Percentiles rank a stretch among this genome's conserved stretches.
Evolutionary conservation across 2,888 invertebrate genomes (phyloP).

Genomic region (Lottia gigantea): DNA sequence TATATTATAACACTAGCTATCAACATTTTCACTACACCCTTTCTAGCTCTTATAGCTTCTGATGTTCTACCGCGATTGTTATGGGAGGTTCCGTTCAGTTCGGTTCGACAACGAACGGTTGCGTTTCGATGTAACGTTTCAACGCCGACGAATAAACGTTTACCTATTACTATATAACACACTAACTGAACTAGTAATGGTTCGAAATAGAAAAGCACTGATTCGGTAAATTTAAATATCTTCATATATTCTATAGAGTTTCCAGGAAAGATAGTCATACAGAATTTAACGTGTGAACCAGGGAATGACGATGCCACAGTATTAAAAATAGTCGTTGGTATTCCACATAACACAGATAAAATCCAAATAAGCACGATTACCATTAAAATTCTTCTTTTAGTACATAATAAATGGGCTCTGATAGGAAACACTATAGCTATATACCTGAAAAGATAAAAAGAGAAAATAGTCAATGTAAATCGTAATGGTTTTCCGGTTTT

Average conservation of each 20-base stretch:
- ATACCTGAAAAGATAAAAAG: constrained; percentile 59
- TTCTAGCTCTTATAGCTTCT: constrained; percentile 61
- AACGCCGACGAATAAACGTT: constrained; percentile 62
- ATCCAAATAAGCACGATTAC: constrained; percentile 65
- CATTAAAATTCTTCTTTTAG: constrained; percentile 56
- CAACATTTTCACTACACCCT: constrained; percentile 70
- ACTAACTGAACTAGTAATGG: constrained; percentile 66
- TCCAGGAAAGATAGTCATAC: constrained; percentile 55
- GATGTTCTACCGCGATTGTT: constrained; percentile 33
- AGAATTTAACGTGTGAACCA: constrained; percentile 47
- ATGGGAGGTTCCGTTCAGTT: constrained; percentile 31
- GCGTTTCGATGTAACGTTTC: constrained; percentile 54
- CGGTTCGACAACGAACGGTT: constrained; percentile 36
- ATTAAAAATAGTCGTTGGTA: constrained; percentile 64
- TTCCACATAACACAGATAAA: constrained; percentile 53
- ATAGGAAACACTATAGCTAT: constrained; percentile 69
- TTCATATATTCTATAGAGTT: constrained; percentile 37
- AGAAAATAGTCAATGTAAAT: background rate
- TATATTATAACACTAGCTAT: constrained; percentile 69
- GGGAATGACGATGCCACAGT: constrained; percentile 42
- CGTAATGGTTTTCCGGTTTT: no score
- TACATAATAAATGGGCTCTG: constrained; percentile 67
- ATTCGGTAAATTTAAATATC: constrained; percentile 64
- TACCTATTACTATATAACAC: constrained; percentile 65
- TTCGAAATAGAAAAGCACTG: constrained; percentile 63